A percentile compares a stretch with the other conserved stretches of the same genome.
Conservation (phyloP, 2,797 vertebrate genomes). For the Gephyroberyx darwinii region DNA sequence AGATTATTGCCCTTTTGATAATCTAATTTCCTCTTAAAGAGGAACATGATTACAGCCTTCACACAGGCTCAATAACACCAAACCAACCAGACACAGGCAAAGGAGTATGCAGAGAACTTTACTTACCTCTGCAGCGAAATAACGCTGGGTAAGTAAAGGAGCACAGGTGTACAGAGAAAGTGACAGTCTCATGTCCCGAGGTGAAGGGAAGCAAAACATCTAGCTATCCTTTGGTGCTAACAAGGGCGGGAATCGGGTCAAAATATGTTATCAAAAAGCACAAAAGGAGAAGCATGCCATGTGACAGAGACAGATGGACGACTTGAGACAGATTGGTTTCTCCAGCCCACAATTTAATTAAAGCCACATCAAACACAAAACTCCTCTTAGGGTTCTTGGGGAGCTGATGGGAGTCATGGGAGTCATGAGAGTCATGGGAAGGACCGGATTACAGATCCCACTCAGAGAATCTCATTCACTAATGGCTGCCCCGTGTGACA, state of each 20-base stretch:
- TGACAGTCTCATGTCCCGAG: constrained; percentile 10
- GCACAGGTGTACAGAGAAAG: constrained; percentile 18
- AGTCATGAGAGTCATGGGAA: constrained; percentile 31
- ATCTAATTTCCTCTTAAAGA: constrained; percentile 19
- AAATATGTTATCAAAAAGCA: constrained; percentile 6
- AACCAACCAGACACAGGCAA: constrained; percentile 7
- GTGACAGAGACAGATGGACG: constrained; percentile 39
- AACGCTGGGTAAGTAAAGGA: constrained; percentile 17
- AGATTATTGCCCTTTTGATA: constrained; percentile 43
- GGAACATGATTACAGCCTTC: constrained; percentile 20
- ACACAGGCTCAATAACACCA: constrained; percentile 18
- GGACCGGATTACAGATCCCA: constrained; percentile 12
- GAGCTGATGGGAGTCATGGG: constrained; percentile 27
- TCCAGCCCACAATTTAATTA: constrained; percentile 37
- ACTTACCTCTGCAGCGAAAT: not conserved
- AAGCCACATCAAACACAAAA: constrained; percentile 41
- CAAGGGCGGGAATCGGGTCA: not conserved
- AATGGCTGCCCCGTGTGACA: constrained; percentile 44
- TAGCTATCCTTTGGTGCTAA: not conserved
- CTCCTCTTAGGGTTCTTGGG: constrained; percentile 12
- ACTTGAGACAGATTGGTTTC: constrained; percentile 17
- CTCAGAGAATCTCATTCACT: constrained; percentile 52
- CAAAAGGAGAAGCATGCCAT: constrained; percentile 7
- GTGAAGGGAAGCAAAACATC: constrained; percentile 16
- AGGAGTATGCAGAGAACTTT: not conserved